These are phyloP conservation scores for Erpornis zantholeuca DNA, from an alignment of 2,113 vertebrate species.

Conservation along the genomic window DNA sequence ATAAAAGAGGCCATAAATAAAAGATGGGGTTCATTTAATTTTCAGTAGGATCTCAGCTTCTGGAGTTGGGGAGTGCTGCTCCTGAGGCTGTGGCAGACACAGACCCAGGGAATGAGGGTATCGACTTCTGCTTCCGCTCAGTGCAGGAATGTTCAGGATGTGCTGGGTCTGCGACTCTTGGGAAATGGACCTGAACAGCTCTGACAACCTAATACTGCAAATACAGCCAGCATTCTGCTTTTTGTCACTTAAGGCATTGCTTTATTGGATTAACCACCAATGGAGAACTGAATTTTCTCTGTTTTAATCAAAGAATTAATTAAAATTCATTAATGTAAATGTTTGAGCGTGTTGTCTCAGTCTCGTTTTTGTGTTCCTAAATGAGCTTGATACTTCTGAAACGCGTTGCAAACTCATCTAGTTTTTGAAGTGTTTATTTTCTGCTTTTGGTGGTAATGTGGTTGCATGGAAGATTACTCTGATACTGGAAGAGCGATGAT, in stretches of 20 bases:
- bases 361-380: neutral
- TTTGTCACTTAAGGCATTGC: neutral
- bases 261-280: neutral
- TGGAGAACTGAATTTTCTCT: neutral
- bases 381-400: neutral
- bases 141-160: neutral
- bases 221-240: neutral
- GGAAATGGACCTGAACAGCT: neutral
- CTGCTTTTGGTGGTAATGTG: neutral
- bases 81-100: neutral
- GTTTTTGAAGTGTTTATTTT: rapidly evolving
- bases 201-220: neutral
- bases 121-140: rapidly evolving
- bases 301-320: neutral
- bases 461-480: neutral
- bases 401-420: rapidly evolving
- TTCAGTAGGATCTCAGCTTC: slow-evolving; percentile 1
- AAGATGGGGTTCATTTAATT: neutral
- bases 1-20: neutral
- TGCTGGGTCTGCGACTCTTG: neutral
- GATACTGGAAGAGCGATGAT: neutral
- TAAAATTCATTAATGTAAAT: slow-evolving; percentile 15
- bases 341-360: neutral
- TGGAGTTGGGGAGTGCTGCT: neutral
- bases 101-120: rapidly evolving